Evolutionary conservation across 2,113 vertebrate species (phyloP), one percentile per base, ranked within the genome.

Genomic region (Alethe diademata): DNA sequence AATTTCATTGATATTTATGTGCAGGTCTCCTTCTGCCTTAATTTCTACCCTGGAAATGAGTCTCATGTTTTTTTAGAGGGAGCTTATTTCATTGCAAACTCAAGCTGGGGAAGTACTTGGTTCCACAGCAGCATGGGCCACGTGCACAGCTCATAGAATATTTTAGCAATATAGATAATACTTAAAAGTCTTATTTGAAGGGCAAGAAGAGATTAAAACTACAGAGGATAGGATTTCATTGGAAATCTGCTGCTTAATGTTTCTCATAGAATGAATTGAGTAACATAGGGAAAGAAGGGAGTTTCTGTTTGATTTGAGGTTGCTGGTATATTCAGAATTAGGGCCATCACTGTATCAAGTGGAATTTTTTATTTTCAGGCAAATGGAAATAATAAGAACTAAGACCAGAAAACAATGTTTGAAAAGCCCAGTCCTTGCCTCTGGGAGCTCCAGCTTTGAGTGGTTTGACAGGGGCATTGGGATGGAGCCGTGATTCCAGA

Each of bases 151-250:
- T 93, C 51, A 29, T 19, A 31, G 84, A 95, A 86, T 93, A 58
- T 88, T 96, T 92, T 54, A 90, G 60, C 70, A 94, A 76, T 93
- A 80, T 40, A 88, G 88, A 93, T 88, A 90, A 88, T 88, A 86
- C 64, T 96, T 78, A 66, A 82, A 94, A 95, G 91, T 86, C 91
- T 78, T 79, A 91, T 84, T 94, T 94, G 86, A 93, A 93, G 82
- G 64, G 47, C 89, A 86, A 71, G 83, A 91, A 78, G 91, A 94
- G 90, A 97, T 96, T 92, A 90, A 78, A 97, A 90, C 86, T 96
- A 88, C 91, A 94, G 95, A 94, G 75, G 91, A 14, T 60, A 36
- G 75, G 56, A 88, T 92, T 97, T 94, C n/a, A 40, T 67, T 93
- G 76, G 86, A 86, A 95, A 86, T 88, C 75, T 95, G 60, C 58